Percentiles rank a stretch among this genome's conserved stretches.
Conservation (phyloP, 2,113 vertebrate genomes). For the Damaliscus lunatus region DNA sequence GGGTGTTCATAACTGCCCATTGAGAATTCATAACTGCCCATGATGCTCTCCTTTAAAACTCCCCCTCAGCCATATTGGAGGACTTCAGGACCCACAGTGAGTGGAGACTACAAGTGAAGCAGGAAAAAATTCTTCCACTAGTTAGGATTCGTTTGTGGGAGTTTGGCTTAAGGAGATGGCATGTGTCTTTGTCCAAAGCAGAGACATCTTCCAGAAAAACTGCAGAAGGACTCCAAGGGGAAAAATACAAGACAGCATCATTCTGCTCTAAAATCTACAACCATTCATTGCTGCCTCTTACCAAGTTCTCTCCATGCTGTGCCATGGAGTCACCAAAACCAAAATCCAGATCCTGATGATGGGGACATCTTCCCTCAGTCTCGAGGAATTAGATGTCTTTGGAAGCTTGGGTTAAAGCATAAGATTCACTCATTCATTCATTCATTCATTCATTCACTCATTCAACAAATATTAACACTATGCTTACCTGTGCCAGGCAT, state of each 20-base stretch:
- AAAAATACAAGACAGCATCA: background rate
- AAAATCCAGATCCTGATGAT: background rate
- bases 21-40: background rate
- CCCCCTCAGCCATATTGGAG: too few relatives aligned
- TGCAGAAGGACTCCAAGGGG: background rate
- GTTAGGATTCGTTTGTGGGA: background rate
- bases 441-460: background rate
- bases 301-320: background rate
- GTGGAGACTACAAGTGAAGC: background rate
- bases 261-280: background rate
- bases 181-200: background rate
- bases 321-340: background rate
- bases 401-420: background rate
- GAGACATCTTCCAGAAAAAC: background rate
- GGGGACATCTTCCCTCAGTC: background rate
- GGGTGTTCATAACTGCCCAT: too few relatives aligned
- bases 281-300: too few relatives aligned
- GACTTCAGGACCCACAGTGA: background rate
- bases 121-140: background rate
- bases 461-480: background rate
- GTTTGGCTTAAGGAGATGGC: background rate
- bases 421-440: background rate
- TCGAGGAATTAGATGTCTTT: background rate
- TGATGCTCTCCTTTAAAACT: background rate
- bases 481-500: background rate